Base-by-base conservation (phyloP, 2,113 vertebrate genomes). In the Ranitomeya imitator region DNA sequence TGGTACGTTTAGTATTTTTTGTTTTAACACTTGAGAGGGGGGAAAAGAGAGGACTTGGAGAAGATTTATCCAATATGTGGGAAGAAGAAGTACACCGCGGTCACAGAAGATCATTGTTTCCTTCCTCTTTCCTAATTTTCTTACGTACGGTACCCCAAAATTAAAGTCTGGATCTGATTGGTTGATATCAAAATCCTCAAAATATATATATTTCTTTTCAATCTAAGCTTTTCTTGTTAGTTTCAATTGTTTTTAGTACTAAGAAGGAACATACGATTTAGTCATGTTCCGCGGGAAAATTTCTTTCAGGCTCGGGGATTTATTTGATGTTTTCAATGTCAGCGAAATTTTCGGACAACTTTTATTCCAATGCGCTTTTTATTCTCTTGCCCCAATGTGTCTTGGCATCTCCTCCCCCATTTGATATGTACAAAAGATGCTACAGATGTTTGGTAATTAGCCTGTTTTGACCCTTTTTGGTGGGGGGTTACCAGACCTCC, bases 391-490 rank as follows among this genome's bases (percentile, higher is more conserved):
- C 55, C 54, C 80, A 45, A 83, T 71, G 65, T 71, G 51, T 83
- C 82, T 54, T 71, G 31, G 51, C 52, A 26, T 84, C 63, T 69
- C 63, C 45, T 84, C 45, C 63, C 21, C 31, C 79, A 31, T 81
- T 81, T 61, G 63, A 84, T 83, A 71, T 51, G 81, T 83, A 69
- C 63, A 69, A 84, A n/a, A 69, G 82, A 84, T 23, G 63, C 63
- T 84, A 84, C 82, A 84, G 82, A 65, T 84, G 82, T 54, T 69
- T 67, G 63, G 51, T 71, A 84, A 71, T 84, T 84, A 84, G 82
- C 63, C 82, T 69, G 82, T 84, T 54, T n/a, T 84, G 82, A 84
- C 82, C 82, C 57, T 69, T 84, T 76, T 69, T 69, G 52, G 45
- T 84, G 63, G 63, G 52, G 37, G 82, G 82, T 84, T 84, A 71